Conservation (phyloP, 2,113 vertebrate genomes). For the Alligator sinensis region DNA sequence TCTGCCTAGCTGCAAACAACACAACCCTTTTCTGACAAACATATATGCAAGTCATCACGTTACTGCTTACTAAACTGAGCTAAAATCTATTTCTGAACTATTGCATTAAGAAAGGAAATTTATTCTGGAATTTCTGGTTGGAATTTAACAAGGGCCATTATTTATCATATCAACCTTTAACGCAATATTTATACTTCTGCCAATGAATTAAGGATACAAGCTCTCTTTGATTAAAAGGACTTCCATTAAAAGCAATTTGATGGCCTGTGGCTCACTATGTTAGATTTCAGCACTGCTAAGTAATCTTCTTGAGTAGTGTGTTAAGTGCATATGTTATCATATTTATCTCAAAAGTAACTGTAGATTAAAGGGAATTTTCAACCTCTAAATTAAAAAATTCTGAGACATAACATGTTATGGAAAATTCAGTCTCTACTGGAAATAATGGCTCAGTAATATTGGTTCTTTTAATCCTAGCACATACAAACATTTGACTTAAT, state of each 20-base stretch:
- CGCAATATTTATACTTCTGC: not conserved
- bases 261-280: not conserved
- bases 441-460: not conserved
- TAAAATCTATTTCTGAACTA: not conserved
- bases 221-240: not conserved
- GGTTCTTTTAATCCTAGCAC: not conserved
- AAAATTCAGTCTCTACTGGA: slow-evolving; percentile 1
- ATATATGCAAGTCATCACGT: not conserved
- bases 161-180: not conserved
- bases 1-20: slow-evolving; percentile 31
- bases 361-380: slow-evolving; percentile 2
- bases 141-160: not conserved
- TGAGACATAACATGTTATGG: not conserved
- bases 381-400: slow-evolving; percentile 27
- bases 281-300: slow-evolving; percentile 8
- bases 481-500: not conserved
- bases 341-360: not conserved
- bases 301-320: slow-evolving; percentile 23
- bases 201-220: not conserved
- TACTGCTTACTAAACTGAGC: not conserved
- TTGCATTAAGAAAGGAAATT: not conserved
- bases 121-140: not conserved
- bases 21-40: slow-evolving; percentile 6
- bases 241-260: not conserved
- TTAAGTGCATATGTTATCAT: slow-evolving; percentile 26